These are phyloP conservation scores for Takifugu rubripes DNA, from an alignment of 2,797 vertebrate genomes.

Conservation along the genomic window DNA sequence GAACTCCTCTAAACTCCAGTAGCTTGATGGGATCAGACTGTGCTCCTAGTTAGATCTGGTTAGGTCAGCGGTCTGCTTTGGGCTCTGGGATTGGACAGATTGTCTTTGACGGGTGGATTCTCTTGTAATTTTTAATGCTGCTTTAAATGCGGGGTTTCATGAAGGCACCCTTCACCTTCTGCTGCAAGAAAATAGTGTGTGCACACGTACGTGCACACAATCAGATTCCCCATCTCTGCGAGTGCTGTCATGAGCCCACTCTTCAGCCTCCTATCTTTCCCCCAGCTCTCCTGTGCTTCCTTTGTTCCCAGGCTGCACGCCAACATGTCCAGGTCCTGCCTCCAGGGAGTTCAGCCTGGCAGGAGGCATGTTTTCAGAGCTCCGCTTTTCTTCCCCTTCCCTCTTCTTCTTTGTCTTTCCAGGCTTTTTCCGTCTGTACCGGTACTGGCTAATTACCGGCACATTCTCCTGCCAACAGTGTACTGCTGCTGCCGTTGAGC, in stretches of 20 bases:
- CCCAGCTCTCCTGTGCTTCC: slow-evolving; percentile 62
- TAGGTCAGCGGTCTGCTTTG: no score
- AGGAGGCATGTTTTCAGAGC: slow-evolving; percentile 74
- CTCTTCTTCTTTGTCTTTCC: slow-evolving; percentile 42
- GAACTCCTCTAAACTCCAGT: no score
- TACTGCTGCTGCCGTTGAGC: slow-evolving; percentile 66
- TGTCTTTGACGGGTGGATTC: not conserved
- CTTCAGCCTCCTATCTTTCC: slow-evolving; percentile 61
- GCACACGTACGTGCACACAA: slow-evolving; percentile 31
- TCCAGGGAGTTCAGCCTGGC: slow-evolving; percentile 71
- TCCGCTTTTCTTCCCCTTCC: slow-evolving; percentile 51
- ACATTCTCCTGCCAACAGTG: slow-evolving; percentile 72
- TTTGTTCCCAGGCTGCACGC: slow-evolving; percentile 75
- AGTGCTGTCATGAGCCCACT: slow-evolving; percentile 69
- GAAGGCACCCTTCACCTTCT: slow-evolving; percentile 47
- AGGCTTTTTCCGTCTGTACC: slow-evolving; percentile 66
- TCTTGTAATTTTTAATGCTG: no score
- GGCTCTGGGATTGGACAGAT: no score
- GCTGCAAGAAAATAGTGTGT: slow-evolving; percentile 40
- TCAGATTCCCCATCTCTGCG: slow-evolving; percentile 60
- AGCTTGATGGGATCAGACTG: no score
- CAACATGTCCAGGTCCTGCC: slow-evolving; percentile 74
- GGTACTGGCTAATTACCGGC: slow-evolving; percentile 80
- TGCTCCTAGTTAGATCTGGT: no score
- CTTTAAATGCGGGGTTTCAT: slow-evolving; percentile 7